These are phyloP conservation scores for Atrichornis clamosus DNA, from an alignment of 2,113 vertebrate genomes.

Conservation along the genomic window DNA sequence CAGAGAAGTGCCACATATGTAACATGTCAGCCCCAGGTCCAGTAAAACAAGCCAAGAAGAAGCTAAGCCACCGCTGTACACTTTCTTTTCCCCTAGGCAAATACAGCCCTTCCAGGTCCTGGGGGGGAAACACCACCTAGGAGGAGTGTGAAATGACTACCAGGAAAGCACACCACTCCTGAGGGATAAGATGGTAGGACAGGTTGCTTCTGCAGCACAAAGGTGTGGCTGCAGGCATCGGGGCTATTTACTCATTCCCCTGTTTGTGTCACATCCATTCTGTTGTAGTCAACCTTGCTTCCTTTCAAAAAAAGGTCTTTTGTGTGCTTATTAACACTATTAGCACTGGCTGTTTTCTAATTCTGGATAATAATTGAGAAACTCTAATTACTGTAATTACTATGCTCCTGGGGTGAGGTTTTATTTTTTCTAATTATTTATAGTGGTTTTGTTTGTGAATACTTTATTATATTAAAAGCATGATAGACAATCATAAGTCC, in stretches of 20 bases:
- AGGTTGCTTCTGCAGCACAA: not conserved
- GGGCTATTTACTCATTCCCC: not conserved
- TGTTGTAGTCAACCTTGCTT: not conserved
- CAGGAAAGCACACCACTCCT: not conserved
- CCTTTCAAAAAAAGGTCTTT: not conserved
- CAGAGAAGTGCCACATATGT: not conserved
- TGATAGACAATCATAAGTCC: not conserved
- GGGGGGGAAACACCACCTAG: not conserved
- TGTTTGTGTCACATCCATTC: not conserved
- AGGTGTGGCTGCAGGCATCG: rapidly evolving
- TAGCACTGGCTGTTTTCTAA: conserved; percentile 37
- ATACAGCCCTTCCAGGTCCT: not conserved
- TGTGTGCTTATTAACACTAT: conserved; percentile 49
- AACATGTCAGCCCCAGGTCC: not conserved
- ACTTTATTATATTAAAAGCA: conserved; percentile 21
- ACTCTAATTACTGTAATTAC: conserved; percentile 56
- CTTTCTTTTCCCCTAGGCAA: not conserved
- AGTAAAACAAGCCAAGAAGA: not conserved
- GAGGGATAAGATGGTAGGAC: not conserved
- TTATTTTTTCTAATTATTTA: conserved; percentile 44
- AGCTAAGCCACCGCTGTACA: not conserved
- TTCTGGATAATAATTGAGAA: conserved; percentile 31
- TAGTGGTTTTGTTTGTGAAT: not conserved
- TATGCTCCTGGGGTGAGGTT: conserved; percentile 6
- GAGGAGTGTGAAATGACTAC: not conserved